Percentiles rank a stretch among this genome's conserved stretches.
Conservation (phyloP, 2,797 vertebrate species). For the Oryzias sinensis region DNA sequence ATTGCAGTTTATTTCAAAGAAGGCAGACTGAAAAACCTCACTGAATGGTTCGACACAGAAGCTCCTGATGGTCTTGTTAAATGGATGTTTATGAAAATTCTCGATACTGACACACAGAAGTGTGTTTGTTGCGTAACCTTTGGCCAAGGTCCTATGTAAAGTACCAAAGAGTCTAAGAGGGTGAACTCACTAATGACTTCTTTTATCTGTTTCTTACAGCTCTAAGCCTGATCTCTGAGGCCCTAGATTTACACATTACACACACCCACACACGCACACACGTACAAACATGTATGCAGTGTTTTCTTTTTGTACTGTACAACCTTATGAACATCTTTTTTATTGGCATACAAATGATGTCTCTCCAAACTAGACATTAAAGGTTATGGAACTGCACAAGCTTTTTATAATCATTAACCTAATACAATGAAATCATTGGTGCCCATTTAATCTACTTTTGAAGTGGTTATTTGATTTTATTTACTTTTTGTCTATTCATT, state of each 20-base stretch:
- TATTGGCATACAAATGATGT: background rate
- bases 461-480: too few relatives aligned
- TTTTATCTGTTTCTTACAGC: constrained; percentile 72
- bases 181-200: constrained; percentile 74
- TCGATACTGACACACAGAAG: constrained; percentile 10
- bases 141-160: constrained; percentile 69
- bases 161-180: constrained; percentile 71
- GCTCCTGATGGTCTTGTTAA: constrained; percentile 38
- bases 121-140: constrained; percentile 46
- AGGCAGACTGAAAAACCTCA: constrained; percentile 40
- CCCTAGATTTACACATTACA: constrained; percentile 32
- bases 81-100: background rate
- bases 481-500: too few relatives aligned
- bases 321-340: background rate
- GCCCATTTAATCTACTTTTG: too few relatives aligned
- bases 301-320: background rate
- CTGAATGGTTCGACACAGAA: constrained; percentile 39
- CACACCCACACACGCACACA: constrained; percentile 5
- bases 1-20: constrained; percentile 53
- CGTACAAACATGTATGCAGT: background rate
- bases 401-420: background rate
- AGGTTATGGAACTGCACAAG: too few relatives aligned
- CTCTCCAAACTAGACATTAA: too few relatives aligned
- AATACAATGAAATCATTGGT: background rate
- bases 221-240: constrained; percentile 69